phyloP scores from a whole-genome alignment of 1,140 invertebrate species.

The Sinonovacula constricta region DNA sequence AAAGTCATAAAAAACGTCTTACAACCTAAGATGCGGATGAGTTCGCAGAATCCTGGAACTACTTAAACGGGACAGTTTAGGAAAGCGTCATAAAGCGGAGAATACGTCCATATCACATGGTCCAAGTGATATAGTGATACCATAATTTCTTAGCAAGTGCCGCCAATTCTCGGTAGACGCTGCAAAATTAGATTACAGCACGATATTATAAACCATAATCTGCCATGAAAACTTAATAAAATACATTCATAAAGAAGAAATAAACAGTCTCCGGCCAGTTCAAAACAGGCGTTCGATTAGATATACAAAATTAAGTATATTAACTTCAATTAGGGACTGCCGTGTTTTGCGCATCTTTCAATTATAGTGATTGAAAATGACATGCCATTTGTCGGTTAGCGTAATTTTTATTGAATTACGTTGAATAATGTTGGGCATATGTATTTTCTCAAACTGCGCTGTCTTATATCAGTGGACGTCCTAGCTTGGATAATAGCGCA shows the following conservation, averaged over 20 bases:
- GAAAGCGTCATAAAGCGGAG: too few relatives aligned
- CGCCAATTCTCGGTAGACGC: constrained; percentile 37
- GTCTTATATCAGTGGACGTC: too few relatives aligned
- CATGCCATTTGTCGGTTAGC: constrained; percentile 51
- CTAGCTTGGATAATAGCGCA: too few relatives aligned
- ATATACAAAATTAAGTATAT: constrained; percentile 57
- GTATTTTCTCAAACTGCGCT: constrained; percentile 23
- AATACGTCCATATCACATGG: neutral
- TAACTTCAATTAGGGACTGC: constrained; percentile 53
- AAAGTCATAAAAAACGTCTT: too few relatives aligned
- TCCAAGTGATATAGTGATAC: neutral
- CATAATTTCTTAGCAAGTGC: constrained; percentile 12
- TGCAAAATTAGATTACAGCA: constrained; percentile 39
- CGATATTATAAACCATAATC: constrained; percentile 54
- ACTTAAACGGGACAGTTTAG: too few relatives aligned
- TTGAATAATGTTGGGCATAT: constrained; percentile 49
- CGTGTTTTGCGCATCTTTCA: constrained; percentile 49
- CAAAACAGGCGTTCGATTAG: constrained; percentile 53
- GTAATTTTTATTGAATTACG: constrained; percentile 52
- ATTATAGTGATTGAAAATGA: constrained; percentile 49
- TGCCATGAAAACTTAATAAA: constrained; percentile 54
- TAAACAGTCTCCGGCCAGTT: constrained; percentile 33
- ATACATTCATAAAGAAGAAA: constrained; percentile 54
- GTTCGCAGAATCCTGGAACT: too few relatives aligned
- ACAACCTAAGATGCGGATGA: too few relatives aligned